Conservation (phyloP, 2,797 vertebrate species). For the Arnoldichthys spilopterus region DNA sequence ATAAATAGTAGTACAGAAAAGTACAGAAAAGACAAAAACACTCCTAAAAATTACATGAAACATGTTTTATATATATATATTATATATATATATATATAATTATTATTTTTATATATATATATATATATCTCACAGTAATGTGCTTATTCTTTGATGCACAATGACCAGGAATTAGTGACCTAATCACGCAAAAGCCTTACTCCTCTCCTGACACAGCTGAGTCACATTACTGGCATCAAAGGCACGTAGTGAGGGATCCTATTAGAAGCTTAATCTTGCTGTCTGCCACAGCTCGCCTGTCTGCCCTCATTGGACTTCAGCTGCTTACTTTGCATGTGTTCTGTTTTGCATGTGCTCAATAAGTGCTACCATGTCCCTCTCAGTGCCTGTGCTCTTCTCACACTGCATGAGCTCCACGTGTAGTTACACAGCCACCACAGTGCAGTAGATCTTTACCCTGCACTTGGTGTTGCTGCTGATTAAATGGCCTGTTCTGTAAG, state of each 20-base stretch:
- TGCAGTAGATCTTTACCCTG: neutral
- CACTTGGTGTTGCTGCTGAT: constrained; percentile 26
- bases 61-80: too few relatives aligned
- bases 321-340: constrained; percentile 9
- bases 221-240: constrained; percentile 18
- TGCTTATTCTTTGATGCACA: neutral
- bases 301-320: neutral
- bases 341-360: constrained; percentile 14
- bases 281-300: constrained; percentile 22
- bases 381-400: neutral
- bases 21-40: too few relatives aligned
- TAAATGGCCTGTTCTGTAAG: constrained; percentile 35
- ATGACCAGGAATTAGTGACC: constrained; percentile 2
- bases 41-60: neutral
- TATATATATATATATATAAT: neutral
- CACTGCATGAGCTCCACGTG: neutral
- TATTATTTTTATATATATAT: too few relatives aligned
- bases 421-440: neutral
- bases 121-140: neutral
- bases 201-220: neutral
- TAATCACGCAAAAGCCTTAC: neutral
- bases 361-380: neutral
- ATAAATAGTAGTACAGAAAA: neutral
- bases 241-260: constrained; percentile 28
- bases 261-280: constrained; percentile 39